phyloP scores from a whole-genome alignment of 1,140 invertebrate genomes.

The Melitaea cinxia region DNA sequence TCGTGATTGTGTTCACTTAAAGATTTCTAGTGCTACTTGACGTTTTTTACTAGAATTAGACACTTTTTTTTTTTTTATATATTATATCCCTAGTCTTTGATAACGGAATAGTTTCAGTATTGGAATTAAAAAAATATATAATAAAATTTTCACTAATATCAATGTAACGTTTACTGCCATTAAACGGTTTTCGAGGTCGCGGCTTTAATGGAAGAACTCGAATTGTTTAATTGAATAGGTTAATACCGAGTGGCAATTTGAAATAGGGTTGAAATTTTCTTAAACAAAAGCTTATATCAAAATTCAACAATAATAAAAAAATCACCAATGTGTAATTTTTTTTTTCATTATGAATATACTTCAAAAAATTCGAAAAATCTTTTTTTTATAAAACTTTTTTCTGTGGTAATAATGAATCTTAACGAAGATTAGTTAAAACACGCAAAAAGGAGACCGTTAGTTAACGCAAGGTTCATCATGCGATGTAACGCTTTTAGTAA shows the following conservation, averaged over 20 bases:
- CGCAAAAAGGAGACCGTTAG: too few relatives aligned
- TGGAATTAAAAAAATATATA: neutral
- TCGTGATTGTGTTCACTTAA: slow-evolving; percentile 33
- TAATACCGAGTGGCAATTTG: neutral
- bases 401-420: too few relatives aligned
- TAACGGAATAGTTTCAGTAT: neutral
- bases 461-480: too few relatives aligned
- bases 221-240: slow-evolving; percentile 7
- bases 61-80: slow-evolving; percentile 18
- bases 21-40: slow-evolving; percentile 18
- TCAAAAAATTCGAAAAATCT: too few relatives aligned
- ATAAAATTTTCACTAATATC: neutral
- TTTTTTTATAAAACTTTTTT: too few relatives aligned
- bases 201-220: neutral
- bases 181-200: neutral
- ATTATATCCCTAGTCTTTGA: slow-evolving; percentile 18
- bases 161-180: slow-evolving; percentile 1
- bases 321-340: too few relatives aligned
- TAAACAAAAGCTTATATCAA: too few relatives aligned
- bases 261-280: neutral
- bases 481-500: too few relatives aligned
- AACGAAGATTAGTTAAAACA: too few relatives aligned
- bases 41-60: slow-evolving; percentile 13
- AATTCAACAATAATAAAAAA: too few relatives aligned
- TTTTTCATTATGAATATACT: too few relatives aligned